Evolutionary conservation across 2,888 invertebrate species (phyloP), one percentile per base, ranked within the genome.

Genomic region (Anoncus sp.): DNA sequence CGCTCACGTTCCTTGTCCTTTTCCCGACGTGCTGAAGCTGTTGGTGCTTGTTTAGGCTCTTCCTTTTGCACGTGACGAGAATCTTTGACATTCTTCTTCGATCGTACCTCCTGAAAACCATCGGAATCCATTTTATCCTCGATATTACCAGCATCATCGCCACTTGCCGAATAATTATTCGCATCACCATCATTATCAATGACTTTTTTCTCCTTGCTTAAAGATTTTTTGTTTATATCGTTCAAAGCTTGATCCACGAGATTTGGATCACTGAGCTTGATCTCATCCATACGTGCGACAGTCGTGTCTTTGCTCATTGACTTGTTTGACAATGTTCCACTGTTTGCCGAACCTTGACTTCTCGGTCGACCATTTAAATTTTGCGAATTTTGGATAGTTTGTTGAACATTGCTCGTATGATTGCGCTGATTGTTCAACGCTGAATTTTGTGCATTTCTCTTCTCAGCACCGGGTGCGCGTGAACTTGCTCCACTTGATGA

Each of bases 61-160:
- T 89, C 91, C 79, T 89, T 91, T 82, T 90, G 80, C 59, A 85
- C 90, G 88, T 85, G 92, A 87, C 85, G 91, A 0, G 93, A 89
- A 66, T 95, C 95, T 85, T 95, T 95, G 0, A 94, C 94, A 83
- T 93, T 94, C 88, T 96, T 96, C 90, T 96, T 96, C 70, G 96
- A 96, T 75, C 96, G 94, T 7, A 97, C 97, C 90, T 97, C 97
- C 91, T 96, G 96, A 91, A 97, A 97, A 60, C 96, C 96, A 86
- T 95, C 95, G 67, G 95, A 94, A 73, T 94, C 93, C 6, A 90
- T 73, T 49, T 90, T 84, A 27, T 90, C 89, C 43, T 92, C 92
- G 10, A 82, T 85, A 70, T 86, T 88, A 10, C 70, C 78, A 2
- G 77, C 84, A 86, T 92, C 83, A 87, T 92, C 87, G 88, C 92